These are phyloP conservation scores for Liposcelis brunnea DNA, from an alignment of 2,888 invertebrate species.

Conservation along the genomic window DNA sequence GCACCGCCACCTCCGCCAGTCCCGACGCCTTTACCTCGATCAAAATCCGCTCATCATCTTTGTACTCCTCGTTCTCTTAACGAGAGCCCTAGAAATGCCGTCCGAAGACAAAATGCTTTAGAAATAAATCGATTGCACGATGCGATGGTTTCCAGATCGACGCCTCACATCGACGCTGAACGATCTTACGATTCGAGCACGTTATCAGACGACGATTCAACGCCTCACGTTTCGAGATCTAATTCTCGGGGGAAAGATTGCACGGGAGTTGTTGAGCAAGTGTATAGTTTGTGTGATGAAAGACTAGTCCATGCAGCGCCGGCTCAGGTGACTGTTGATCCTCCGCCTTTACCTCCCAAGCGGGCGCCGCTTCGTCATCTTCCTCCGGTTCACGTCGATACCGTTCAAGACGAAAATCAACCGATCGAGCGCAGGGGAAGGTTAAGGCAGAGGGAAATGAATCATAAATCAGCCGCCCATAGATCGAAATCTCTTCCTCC, in stretches of 20 bases:
- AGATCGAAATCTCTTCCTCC: slow-evolving; percentile 19
- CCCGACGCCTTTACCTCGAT: slow-evolving; percentile 17
- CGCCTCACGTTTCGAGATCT: slow-evolving; percentile 28
- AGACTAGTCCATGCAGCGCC: slow-evolving; percentile 1
- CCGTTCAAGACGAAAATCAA: slow-evolving; percentile 20
- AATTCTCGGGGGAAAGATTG: slow-evolving; percentile 29
- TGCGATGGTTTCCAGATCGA: slow-evolving; percentile 16
- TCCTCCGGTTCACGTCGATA: slow-evolving; percentile 44
- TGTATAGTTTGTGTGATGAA: slow-evolving; percentile 17
- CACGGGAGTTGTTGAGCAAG: no score
- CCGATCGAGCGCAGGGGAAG: slow-evolving; percentile 19
- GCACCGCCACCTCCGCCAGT: slow-evolving; percentile 17
- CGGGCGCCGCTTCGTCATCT: slow-evolving; percentile 39
- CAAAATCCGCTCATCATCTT: slow-evolving; percentile 20
- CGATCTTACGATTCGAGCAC: slow-evolving; percentile 27
- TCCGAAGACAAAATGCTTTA: no score
- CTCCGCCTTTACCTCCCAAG: slow-evolving; percentile 41
- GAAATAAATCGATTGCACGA: no score
- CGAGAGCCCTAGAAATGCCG: no score
- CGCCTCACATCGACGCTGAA: slow-evolving; percentile 17
- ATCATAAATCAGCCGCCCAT: slow-evolving; percentile 17
- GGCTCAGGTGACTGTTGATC: slow-evolving; percentile 23
- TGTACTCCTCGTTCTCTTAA: no score
- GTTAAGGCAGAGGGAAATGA: slow-evolving; percentile 19
- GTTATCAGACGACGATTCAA: slow-evolving; percentile 30